Percentiles rank a stretch among this genome's conserved stretches.
Evolutionary conservation across 2,113 vertebrate species (phyloP).

Genomic region (Phyllopteryx taeniolatus): DNA sequence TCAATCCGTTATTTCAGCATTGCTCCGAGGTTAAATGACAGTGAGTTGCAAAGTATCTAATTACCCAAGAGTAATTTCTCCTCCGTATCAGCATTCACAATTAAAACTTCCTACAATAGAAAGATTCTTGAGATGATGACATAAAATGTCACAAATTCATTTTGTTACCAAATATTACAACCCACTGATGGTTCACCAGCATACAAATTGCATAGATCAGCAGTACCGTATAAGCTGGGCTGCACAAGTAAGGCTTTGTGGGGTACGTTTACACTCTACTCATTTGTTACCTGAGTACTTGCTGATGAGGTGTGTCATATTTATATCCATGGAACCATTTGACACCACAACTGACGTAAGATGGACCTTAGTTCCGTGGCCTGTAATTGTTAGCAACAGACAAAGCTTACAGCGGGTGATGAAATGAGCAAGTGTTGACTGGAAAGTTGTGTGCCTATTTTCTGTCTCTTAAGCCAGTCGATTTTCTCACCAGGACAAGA

Average conservation of each 20-base stretch:
- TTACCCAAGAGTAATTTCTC: neutral
- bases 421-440: neutral
- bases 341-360: conserved; percentile 74
- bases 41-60: neutral
- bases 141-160: neutral
- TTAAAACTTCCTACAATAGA: neutral
- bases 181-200: neutral
- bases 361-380: conserved; percentile 33
- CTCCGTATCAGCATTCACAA: neutral
- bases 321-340: conserved; percentile 68
- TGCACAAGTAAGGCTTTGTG: conserved; percentile 58
- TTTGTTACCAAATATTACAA: conserved; percentile 34
- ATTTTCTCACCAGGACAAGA: neutral
- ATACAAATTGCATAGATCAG: conserved; percentile 52
- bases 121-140: neutral
- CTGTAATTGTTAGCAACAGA: conserved; percentile 16
- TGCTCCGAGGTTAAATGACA: conserved; percentile 13
- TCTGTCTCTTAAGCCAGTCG: neutral
- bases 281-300: conserved; percentile 55
- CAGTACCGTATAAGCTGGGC: conserved; percentile 53
- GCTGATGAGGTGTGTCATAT: conserved; percentile 68
- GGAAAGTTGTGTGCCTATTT: neutral
- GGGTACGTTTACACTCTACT: conserved; percentile 60
- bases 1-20: conserved; percentile 26
- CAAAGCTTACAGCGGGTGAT: neutral